Conservation (phyloP, 2,113 vertebrate genomes). For the Apteryx owenii region DNA sequence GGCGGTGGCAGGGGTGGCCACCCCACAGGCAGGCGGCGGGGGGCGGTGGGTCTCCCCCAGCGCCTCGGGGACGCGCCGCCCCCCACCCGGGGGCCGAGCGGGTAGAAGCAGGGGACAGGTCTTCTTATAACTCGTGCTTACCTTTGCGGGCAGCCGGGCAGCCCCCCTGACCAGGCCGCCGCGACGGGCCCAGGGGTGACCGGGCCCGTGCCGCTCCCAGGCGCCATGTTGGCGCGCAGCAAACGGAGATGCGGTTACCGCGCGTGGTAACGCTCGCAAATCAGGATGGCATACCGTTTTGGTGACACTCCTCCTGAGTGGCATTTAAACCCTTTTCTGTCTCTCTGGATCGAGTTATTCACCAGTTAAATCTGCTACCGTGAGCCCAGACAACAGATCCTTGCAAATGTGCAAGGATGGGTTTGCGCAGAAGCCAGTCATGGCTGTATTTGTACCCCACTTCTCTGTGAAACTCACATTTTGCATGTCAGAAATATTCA, state of each 20-base stretch:
- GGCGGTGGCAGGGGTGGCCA: too few relatives aligned
- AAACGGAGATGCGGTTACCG: neutral
- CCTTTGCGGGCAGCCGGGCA: too few relatives aligned
- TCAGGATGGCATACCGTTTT: neutral
- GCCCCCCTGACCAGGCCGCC: too few relatives aligned
- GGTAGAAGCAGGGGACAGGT: too few relatives aligned
- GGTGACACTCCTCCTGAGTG: neutral
- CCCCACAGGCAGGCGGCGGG: too few relatives aligned
- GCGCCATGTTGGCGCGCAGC: neutral
- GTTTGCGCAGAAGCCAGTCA: neutral
- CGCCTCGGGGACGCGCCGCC: too few relatives aligned
- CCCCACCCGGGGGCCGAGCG: too few relatives aligned
- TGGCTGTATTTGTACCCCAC: neutral
- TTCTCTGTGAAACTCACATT: neutral
- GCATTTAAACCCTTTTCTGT: neutral
- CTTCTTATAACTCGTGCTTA: too few relatives aligned
- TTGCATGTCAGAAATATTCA: neutral
- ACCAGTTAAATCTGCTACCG: accelerated
- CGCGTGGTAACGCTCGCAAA: neutral
- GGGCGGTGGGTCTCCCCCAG: too few relatives aligned
- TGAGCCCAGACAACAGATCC: neutral
- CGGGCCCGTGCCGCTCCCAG: neutral
- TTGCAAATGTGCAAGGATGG: neutral
- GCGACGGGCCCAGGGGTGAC: too few relatives aligned
- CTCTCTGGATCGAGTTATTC: neutral